phyloP scores from a whole-genome alignment of 92 coral and sea anemone genomes.

The Porites rus region DNA sequence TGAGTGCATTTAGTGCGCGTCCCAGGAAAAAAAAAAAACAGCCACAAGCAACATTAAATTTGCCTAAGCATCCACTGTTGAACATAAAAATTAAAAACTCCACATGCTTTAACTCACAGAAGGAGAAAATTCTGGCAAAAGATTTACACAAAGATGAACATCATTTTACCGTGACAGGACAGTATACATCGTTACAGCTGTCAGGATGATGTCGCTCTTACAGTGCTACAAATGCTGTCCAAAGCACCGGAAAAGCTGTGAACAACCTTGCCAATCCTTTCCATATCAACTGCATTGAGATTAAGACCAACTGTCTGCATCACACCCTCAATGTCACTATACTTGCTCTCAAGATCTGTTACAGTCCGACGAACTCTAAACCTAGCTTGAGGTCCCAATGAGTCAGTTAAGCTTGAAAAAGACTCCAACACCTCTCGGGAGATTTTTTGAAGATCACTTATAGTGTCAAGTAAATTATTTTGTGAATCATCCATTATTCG shows the following conservation, averaged over 20 bases:
- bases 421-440: slow-evolving; percentile 76
- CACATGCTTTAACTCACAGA: too few relatives aligned
- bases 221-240: slow-evolving; percentile 69
- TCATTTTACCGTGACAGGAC: too few relatives aligned
- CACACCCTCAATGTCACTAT: slow-evolving; percentile 79
- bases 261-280: slow-evolving; percentile 79
- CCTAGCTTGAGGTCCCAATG: slow-evolving; percentile 87
- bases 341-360: slow-evolving; percentile 79
- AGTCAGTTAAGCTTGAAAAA: slow-evolving; percentile 80
- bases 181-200: neutral
- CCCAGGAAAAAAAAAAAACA: too few relatives aligned
- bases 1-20: too few relatives aligned
- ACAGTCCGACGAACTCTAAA: slow-evolving; percentile 83
- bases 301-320: slow-evolving; percentile 75
- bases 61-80: too few relatives aligned
- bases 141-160: too few relatives aligned
- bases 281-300: slow-evolving; percentile 79
- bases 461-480: slow-evolving; percentile 57
- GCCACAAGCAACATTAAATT: too few relatives aligned
- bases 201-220: slow-evolving; percentile 71
- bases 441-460: slow-evolving; percentile 70
- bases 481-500: slow-evolving; percentile 70
- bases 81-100: too few relatives aligned
- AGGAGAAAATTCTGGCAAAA: too few relatives aligned
- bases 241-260: slow-evolving; percentile 68